Evolutionary conservation across 2,888 invertebrate genomes (phyloP).

Genomic region (Tetrapedia diversipes): DNA sequence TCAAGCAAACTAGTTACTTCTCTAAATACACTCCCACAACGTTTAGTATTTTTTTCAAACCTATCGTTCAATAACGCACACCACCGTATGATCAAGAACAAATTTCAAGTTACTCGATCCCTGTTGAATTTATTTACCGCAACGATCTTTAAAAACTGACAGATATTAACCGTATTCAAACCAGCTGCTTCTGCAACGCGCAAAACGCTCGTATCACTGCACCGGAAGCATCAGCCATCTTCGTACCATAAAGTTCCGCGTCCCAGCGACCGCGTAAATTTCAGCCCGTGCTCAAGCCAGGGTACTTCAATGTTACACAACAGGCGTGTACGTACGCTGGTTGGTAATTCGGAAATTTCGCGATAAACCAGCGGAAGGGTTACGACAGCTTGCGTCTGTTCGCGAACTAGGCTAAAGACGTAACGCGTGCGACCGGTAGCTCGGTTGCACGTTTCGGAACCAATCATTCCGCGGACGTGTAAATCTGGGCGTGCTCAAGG

Average conservation of each 20-base stretch:
- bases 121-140: no score
- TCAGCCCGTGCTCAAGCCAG: background rate
- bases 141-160: background rate
- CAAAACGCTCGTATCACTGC: background rate
- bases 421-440: constrained; percentile 22
- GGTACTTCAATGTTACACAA: background rate
- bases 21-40: no score
- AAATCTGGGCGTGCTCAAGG: constrained; percentile 45
- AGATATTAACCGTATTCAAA: background rate
- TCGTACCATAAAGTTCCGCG: background rate
- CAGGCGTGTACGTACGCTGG: constrained; percentile 2
- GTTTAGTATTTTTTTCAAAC: no score
- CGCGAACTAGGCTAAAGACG: constrained; percentile 39
- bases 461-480: constrained; percentile 56
- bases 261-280: constrained; percentile 26
- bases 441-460: constrained; percentile 28
- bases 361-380: constrained; percentile 46
- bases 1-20: no score
- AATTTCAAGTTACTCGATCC: no score
- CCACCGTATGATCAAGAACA: no score
- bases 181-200: background rate
- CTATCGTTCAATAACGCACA: no score
- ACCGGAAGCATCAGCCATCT: background rate
- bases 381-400: constrained; percentile 32
- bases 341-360: constrained; percentile 43